Base-by-base conservation (phyloP, 2,888 invertebrate genomes). In the Polyommatus icarus region DNA sequence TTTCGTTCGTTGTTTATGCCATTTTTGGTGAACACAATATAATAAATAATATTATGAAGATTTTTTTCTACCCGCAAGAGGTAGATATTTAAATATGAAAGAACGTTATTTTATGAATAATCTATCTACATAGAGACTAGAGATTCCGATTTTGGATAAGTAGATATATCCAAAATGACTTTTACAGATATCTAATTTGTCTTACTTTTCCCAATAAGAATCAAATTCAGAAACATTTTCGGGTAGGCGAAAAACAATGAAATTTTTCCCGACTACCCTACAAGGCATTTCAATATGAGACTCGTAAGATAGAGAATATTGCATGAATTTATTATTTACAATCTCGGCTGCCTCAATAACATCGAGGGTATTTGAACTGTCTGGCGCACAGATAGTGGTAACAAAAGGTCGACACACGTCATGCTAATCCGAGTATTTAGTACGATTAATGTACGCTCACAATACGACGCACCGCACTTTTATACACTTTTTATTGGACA, bases 341-440 rank as follows among this genome's bases (percentile, higher is more conserved):
- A 72, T 72, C 36, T 40, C 72, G 3, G 72, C n/a, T 18, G 7
- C 10, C 40, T 20, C 40, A 40, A 72, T 12, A 40, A 72, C 36
- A 20, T 40, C 18, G n/a, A 71, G 71, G 54, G 29, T 75, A 75
- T 75, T 75, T 75, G 75, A 54, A 50, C 75, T 29, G 75, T 75
- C 75, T 50, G 50, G 75, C 50, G 4, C 54, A 29, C 50, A 40
- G 75, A 61, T 46, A 46, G 50, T 40, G 5, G 20, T 24, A 73
- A 40, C 73, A 20, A 73, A 73, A 73, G 46, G 73, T 73, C 50
- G 73, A 20, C 72, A 40, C 10, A 72, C 40, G 18, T 72, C 36
- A 46, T 73, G 73, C 29, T 75, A 50, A 75, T 75, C 50, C 32
- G 18, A 32, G 15, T 67, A 32, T 5, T 29, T 20, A 20, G n/a